Conservation (phyloP, 2,113 vertebrate genomes). For the Xiphophorus couchianus region DNA sequence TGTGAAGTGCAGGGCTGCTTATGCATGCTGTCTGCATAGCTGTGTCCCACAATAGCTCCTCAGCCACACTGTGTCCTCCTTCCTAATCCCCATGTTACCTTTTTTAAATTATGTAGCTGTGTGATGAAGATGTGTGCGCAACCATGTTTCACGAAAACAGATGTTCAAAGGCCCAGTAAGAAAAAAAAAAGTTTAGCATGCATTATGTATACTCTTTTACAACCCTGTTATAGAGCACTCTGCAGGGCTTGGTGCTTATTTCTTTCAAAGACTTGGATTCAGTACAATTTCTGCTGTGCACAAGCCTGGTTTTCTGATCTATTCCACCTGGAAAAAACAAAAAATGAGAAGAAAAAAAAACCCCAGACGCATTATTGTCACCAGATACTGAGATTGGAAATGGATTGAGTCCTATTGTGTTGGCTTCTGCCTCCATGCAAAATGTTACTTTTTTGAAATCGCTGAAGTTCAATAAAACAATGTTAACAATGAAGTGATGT, state of each 20-base stretch:
- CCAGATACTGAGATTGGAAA: slow-evolving; percentile 31
- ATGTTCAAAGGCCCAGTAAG: not conserved
- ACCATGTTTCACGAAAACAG: not conserved
- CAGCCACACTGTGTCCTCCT: slow-evolving; percentile 3
- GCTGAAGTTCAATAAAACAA: not conserved
- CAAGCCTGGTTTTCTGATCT: slow-evolving; percentile 19
- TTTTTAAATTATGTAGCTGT: slow-evolving; percentile 5
- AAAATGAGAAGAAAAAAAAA: not conserved
- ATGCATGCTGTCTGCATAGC: slow-evolving; percentile 11
- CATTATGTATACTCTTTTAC: slow-evolving; percentile 26
- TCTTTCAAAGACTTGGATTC: slow-evolving; percentile 3
- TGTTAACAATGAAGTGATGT: not conserved
- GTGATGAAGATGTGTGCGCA: not conserved
- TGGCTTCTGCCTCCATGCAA: too few relatives aligned
- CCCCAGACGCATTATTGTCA: slow-evolving; percentile 16
- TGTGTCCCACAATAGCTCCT: slow-evolving; percentile 8
- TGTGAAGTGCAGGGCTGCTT: slow-evolving; percentile 23
- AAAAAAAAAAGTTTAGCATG: not conserved
- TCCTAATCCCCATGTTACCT: not conserved
- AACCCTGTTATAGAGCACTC: slow-evolving; percentile 9
- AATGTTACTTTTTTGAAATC: not conserved
- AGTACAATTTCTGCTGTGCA: not conserved
- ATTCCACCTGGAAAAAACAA: not conserved
- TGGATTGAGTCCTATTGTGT: not conserved
- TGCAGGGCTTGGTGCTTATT: not conserved